Evolutionary conservation across 1,140 invertebrate genomes (phyloP), one percentile per base, ranked within the genome.

Genomic region (Cotesia typhae): DNA sequence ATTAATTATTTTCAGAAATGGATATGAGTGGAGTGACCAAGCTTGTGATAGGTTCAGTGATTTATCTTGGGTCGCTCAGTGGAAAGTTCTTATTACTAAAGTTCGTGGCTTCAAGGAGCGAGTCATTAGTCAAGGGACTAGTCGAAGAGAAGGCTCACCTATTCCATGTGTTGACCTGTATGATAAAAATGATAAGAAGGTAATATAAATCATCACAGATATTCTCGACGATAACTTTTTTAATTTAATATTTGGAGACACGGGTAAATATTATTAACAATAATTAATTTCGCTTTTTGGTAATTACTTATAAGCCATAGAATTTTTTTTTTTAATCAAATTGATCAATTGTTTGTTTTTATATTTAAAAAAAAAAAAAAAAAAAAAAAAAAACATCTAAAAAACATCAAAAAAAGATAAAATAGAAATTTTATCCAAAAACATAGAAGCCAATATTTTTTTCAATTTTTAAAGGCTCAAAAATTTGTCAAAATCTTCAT

Each of bases 41-140:
- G 91, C 93, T 0, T 89, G 90, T n/a, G 88, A 91, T 67, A 84
- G 85, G 20, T 95, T 95, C 83, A 91, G 92, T 76, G 90, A 93
- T 70, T 85, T 94, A 6, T 89, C 89, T 35, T 87, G 61, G n/a
- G 83, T 89, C 20, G 91, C 89, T 0, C 87, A 90, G 73, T 93
- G 92, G 92, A 90, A 91, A 69, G 84, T 90, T 10, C 77, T 95
- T 0, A 87, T 90, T 28, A 92, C 92, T 0, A 89, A 89, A 72
- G 91, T 94, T 6, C 90, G 90, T 28, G 88, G 89, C 0, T 93
- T 92, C 79, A 90, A 90, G 76, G 88, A 91, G 60, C 88, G 89
- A 1, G 17, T 69, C 2, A 0, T 69, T 0, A 61, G 59, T n/a
- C 57, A 28, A 14, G 70, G 74, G 51, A 74, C 51, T 17, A 77